These are phyloP conservation scores for Acrocephalus kingi DNA, from an alignment of 2,113 vertebrate genomes.

Conservation along the genomic window DNA sequence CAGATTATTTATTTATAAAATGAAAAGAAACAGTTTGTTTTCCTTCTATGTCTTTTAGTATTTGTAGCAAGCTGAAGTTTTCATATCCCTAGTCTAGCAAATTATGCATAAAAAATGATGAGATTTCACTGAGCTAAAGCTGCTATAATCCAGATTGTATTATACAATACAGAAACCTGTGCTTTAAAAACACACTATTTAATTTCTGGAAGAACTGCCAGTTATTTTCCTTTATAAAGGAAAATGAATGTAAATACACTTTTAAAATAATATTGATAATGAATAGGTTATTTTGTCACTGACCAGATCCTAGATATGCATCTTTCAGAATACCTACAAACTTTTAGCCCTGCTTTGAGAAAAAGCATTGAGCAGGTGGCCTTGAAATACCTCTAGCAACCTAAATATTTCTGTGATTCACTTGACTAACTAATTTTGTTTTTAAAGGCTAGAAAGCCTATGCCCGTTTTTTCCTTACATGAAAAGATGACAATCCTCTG, in stretches of 20 bases:
- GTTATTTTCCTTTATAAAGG: not conserved
- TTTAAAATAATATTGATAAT: not conserved
- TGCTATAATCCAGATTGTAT: constrained; percentile 1
- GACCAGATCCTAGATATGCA: not conserved
- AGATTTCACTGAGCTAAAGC: constrained; percentile 19
- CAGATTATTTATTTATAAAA: not conserved
- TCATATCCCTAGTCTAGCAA: not conserved
- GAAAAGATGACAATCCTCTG: not conserved
- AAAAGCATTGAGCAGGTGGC: not conserved
- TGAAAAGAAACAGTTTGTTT: not conserved
- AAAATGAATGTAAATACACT: not conserved
- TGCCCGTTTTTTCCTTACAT: not conserved
- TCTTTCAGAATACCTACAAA: not conserved
- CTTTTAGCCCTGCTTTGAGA: not conserved
- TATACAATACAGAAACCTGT: not conserved
- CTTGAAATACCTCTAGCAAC: not conserved
- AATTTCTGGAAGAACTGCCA: constrained; percentile 5
- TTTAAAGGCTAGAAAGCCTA: not conserved
- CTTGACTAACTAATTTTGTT: not conserved
- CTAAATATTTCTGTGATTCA: not conserved
- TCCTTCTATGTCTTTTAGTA: not conserved
- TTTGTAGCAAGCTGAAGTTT: not conserved
- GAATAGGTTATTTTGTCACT: not conserved
- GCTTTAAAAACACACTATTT: not conserved
- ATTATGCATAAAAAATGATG: not conserved